Conservation (phyloP, 2,113 vertebrate genomes). For the Crotalus tigris region DNA sequence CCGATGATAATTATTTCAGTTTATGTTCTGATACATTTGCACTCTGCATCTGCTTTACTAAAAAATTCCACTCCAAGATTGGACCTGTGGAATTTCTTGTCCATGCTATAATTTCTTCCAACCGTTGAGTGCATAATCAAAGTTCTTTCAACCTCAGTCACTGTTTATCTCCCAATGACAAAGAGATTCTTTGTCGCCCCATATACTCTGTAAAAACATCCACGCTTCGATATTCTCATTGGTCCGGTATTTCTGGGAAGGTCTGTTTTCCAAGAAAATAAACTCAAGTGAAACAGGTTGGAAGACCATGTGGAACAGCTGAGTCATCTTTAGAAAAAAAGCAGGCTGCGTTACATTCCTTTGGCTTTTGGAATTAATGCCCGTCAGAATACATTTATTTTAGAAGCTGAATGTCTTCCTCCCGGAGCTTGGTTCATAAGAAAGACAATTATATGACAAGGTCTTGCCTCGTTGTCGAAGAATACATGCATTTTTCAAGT, state of each 20-base stretch:
- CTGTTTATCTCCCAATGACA: background rate
- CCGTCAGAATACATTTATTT: background rate
- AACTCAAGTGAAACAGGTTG: background rate
- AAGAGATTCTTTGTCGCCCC: background rate
- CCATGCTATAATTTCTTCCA: background rate
- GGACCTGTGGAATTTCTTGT: background rate
- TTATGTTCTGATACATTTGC: background rate
- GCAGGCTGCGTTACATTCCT: background rate
- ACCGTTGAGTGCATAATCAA: background rate
- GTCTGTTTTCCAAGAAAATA: conserved; percentile 11
- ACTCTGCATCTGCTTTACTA: background rate
- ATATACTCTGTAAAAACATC: background rate
- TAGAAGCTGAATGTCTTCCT: background rate
- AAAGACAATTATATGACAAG: background rate
- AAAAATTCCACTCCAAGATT: background rate
- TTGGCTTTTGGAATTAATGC: background rate
- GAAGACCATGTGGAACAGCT: background rate
- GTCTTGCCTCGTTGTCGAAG: background rate
- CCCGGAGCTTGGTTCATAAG: conserved; percentile 1
- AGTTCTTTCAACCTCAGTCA: background rate
- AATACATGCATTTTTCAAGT: conserved; percentile 4
- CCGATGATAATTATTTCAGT: background rate
- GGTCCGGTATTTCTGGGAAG: background rate
- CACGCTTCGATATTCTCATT: background rate
- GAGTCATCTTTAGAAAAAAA: background rate